Percentiles rank a stretch among this genome's conserved stretches.
Evolutionary conservation across 2,888 invertebrate genomes (phyloP).

Genomic region (Volucella bombylans): DNA sequence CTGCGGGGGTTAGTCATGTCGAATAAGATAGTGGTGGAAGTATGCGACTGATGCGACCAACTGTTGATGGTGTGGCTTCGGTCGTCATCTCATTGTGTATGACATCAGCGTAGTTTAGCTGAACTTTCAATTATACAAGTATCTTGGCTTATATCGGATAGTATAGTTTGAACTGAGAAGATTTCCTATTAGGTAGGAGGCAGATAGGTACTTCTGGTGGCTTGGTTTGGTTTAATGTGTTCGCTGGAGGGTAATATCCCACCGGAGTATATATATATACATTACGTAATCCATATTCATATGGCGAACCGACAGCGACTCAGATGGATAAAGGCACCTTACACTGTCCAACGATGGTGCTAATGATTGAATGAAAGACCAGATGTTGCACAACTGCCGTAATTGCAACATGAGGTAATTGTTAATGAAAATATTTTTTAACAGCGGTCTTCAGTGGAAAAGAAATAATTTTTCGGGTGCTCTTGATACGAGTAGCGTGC

Average conservation of each 20-base stretch:
- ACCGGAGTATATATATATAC: constrained; percentile 17
- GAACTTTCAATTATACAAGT: constrained; percentile 67
- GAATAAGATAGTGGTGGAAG: not conserved
- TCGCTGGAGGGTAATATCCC: constrained; percentile 63
- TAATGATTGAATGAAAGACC: constrained; percentile 25
- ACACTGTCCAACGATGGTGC: not conserved
- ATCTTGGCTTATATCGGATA: constrained; percentile 28
- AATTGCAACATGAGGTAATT: constrained; percentile 69
- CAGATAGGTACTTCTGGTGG: constrained; percentile 4
- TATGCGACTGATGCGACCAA: constrained; percentile 9
- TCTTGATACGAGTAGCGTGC: constrained; percentile 42
- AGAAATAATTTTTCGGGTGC: constrained; percentile 16
- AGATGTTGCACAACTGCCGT: constrained; percentile 53
- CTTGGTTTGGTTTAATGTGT: constrained; percentile 11
- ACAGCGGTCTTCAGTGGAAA: constrained; percentile 11
- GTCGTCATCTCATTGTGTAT: constrained; percentile 52
- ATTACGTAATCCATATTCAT: constrained; percentile 63
- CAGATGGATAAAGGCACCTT: constrained; percentile 25
- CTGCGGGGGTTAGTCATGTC: constrained; percentile 3
- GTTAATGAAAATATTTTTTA: constrained; percentile 60
- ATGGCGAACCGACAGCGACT: constrained; percentile 16
- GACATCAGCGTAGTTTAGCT: constrained; percentile 59
- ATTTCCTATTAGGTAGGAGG: constrained; percentile 39
- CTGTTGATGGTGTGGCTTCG: not conserved
- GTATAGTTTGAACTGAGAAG: constrained; percentile 10